Evolutionary conservation across 2,113 vertebrate genomes (phyloP), one percentile per base, ranked within the genome.

Genomic region (Chloroceryle aenea): DNA sequence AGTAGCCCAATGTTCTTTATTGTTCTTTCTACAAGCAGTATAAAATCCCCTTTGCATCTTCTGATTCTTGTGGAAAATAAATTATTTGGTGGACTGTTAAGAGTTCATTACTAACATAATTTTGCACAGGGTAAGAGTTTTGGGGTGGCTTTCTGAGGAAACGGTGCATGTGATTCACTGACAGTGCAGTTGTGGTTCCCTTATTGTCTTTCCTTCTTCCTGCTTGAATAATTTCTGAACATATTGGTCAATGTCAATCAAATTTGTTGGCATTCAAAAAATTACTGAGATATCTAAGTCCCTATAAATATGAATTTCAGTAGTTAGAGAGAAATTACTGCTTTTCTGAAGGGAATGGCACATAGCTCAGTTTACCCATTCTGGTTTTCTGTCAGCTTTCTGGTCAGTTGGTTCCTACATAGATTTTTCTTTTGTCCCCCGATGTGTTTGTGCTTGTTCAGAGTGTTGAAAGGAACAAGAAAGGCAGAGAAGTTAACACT

Each of bases 161-260:
- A 13, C 22, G 8, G 6, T 69, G 14, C 20, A 29, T 56, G 34
- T 0, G 0, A 32, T 12, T n/a, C 8, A 34, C 63, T 81, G 48
- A 81, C 9, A 2, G 14, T 40, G 77, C 88, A 59, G 4, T 85
- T 87, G 61, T 85, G 56, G 19, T 91, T 95, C 78, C 74, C 25
- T 85, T 34, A 32, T 42, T 27, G 25, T 85, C 21, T 87, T 10
- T 61, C 17, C 50, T 77, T 19, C 59, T 62, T 93, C 78, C 88
- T 85, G 36, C 40, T 25, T 71, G 66, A 72, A 62, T 74, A 47
- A 79, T 58, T 75, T 52, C 45, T 81, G 18, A 74, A 53, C 73
- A 81, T 11, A 5, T n/a, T 27, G 61, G 20, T 42, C 69, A 53
- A 2, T 23, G 67, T 23, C 73, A 50, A 0, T 12, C 3, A 7